Conservation (phyloP, 2,113 vertebrate species). For the Canis aureus region DNA sequence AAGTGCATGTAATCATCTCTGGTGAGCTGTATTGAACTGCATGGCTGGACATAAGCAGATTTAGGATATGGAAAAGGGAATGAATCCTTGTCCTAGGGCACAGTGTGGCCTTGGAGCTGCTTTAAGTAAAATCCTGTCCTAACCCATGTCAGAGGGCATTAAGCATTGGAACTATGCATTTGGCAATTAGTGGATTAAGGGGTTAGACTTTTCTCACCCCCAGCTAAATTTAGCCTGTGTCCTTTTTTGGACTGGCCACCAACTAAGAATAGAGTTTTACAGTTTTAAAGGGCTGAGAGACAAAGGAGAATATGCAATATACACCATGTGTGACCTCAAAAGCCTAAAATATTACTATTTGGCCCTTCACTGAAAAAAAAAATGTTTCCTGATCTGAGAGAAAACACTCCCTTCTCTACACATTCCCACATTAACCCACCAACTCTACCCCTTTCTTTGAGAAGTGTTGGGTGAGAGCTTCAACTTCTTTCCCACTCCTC, state of each 20-base stretch:
- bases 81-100: neutral
- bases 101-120: neutral
- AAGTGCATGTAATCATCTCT: slow-evolving; percentile 1
- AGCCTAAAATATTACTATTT: neutral
- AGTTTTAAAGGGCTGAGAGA: neutral
- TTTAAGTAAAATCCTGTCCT: neutral
- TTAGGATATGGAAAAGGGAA: neutral
- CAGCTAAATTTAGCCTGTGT: neutral
- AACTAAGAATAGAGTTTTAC: neutral
- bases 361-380: neutral
- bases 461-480: neutral
- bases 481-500: neutral
- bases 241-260: neutral
- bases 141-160: neutral
- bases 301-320: neutral
- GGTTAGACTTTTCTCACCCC: neutral
- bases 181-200: neutral
- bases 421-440: neutral
- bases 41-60: neutral
- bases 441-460: neutral
- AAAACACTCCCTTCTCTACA: neutral
- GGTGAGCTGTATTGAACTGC: neutral
- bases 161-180: neutral
- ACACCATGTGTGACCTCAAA: neutral
- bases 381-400: neutral